Base-by-base conservation (phyloP, 2,888 invertebrate genomes). In the Acrobasis consociella region DNA sequence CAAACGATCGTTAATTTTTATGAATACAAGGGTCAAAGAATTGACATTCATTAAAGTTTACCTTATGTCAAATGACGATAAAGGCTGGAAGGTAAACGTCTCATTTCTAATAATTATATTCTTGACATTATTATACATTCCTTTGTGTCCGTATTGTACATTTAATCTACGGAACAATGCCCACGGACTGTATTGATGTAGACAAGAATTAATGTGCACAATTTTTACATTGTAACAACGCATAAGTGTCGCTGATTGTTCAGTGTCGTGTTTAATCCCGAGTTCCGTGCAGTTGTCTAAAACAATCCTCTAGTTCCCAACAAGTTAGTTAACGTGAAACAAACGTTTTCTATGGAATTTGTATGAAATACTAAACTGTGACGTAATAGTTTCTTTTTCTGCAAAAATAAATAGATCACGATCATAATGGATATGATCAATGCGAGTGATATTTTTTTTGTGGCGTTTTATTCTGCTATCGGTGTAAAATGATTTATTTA, bases 171-270 rank as follows among this genome's bases (percentile, higher is more conserved):
- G 16, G 37, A 39, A 39, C 56, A 56, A 42, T 56, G 17, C 22
- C 17, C 22, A 56, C 15, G 15, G 1, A 9, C 9, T 22, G 31
- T 52, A 42, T 46, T 46, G 46, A n/a, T 49, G 50, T 50, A 56
- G 37, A 62, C 42, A 56, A 56, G 56, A 56, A 17, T 56, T 16
- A 56, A 56, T 0, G 16, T 56, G 56, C 56, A 56, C 56, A 56
- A 56, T 56, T 56, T 56, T 56, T 56, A 56, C 56, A 42, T 56
- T 56, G 56, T 56, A 56, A 56, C 17, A 42, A 16, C 39, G 55
- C 55, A 38, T 55, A 39, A 9, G 39, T 56, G 22, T 56, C 56
- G 56, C 56, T 42, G 42, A 42, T 56, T 56, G 56, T 42, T 56
- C 42, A 22, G 39, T 42, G 42, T 42, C 17, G 56, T 56, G 39